These are phyloP conservation scores for Caenorhabditis doughertyi DNA, from an alignment of 2,888 invertebrate species.

Conservation along the genomic window DNA sequence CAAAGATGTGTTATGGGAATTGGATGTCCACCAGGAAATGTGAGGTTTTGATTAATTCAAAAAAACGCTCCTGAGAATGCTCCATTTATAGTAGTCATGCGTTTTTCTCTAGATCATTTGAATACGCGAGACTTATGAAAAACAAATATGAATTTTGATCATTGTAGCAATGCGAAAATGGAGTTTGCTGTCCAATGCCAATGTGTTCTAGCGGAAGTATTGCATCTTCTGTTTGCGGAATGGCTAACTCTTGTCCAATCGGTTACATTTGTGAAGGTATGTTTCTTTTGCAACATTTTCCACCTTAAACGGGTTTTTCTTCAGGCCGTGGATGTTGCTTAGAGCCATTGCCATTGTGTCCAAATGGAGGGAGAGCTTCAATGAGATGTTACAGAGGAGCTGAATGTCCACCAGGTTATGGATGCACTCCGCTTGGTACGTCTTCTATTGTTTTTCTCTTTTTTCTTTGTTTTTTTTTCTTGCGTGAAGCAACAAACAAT, in stretches of 20 bases:
- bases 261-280: conserved; percentile 79
- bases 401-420: conserved; percentile 81
- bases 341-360: conserved; percentile 81
- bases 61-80: not conserved
- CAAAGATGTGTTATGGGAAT: conserved; percentile 76
- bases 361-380: conserved; percentile 78
- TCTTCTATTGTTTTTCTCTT: not conserved
- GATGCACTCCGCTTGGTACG: conserved; percentile 74
- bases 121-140: too few species aligned
- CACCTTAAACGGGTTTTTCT: not conserved
- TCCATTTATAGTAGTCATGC: too few species aligned
- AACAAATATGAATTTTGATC: conserved; percentile 17
- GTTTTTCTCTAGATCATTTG: not conserved
- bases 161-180: conserved; percentile 77
- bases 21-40: conserved; percentile 73
- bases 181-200: conserved; percentile 80
- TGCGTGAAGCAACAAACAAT: too few species aligned
- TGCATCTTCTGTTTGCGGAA: conserved; percentile 78
- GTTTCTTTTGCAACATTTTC: not conserved
- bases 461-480: too few species aligned
- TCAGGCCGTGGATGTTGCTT: conserved; percentile 80
- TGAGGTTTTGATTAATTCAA: conserved; percentile 47
- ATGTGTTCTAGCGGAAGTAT: conserved; percentile 76
- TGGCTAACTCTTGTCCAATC: conserved; percentile 79
- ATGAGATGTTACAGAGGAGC: conserved; percentile 77